Evolutionary conservation across 2,113 vertebrate genomes (phyloP).

Genomic region (Pygoscelis antarcticus): DNA sequence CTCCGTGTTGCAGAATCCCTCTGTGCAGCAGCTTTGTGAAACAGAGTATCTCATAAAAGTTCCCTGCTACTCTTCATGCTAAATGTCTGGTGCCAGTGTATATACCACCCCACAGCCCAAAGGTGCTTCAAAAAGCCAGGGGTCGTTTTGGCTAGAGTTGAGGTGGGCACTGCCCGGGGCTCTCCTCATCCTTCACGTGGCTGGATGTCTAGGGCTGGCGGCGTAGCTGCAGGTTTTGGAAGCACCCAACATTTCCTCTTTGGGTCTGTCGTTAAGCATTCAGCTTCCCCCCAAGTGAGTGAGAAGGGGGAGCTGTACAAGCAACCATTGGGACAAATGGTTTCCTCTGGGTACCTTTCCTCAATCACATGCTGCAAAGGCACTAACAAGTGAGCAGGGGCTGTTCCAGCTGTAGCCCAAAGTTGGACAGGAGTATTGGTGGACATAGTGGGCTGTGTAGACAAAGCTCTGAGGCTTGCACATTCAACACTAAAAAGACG

Average conservation of each 20-base stretch:
- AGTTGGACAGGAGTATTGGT: background rate
- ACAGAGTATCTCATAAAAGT: background rate
- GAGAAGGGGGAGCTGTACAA: background rate
- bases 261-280: background rate
- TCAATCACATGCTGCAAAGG: background rate
- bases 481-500: background rate
- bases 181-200: background rate
- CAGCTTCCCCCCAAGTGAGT: background rate
- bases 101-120: background rate
- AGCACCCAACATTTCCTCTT: background rate
- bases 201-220: rapidly evolving
- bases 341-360: background rate
- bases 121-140: background rate
- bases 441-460: background rate
- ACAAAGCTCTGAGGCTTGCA: background rate
- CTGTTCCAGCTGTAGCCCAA: background rate
- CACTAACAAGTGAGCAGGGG: background rate
- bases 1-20: background rate
- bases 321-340: background rate
- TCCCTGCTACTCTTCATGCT: background rate
- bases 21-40: background rate
- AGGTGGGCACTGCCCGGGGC: background rate
- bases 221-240: background rate
- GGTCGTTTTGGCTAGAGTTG: background rate
- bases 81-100: rapidly evolving